Percentiles rank a stretch among this genome's conserved stretches.
These are phyloP conservation scores for Lutjanus erythropterus DNA, from an alignment of 2,113 vertebrate species.

Conservation along the genomic window DNA sequence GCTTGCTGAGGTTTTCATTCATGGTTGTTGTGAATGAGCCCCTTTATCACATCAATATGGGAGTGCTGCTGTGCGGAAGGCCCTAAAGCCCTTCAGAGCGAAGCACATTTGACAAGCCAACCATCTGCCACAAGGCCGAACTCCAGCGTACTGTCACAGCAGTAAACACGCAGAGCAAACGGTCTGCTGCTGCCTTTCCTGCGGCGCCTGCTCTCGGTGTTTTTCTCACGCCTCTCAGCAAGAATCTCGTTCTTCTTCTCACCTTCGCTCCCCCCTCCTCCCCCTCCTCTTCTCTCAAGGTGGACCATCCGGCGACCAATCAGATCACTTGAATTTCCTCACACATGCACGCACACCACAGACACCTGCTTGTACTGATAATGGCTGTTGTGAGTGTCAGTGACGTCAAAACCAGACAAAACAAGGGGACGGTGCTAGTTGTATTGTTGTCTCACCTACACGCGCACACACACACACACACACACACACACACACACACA, in stretches of 20 bases:
- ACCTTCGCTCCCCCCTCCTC: slow-evolving; percentile 11
- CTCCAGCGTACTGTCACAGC: slow-evolving; percentile 4
- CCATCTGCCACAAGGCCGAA: slow-evolving; percentile 33
- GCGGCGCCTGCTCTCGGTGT: neutral
- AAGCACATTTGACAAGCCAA: slow-evolving; percentile 17
- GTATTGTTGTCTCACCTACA: slow-evolving; percentile 17
- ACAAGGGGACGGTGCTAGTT: slow-evolving; percentile 21
- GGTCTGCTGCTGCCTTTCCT: neutral
- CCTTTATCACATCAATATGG: slow-evolving; percentile 22
- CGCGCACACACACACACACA: neutral
- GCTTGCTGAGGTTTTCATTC: slow-evolving; percentile 7
- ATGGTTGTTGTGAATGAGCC: slow-evolving; percentile 40
- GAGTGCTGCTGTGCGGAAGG: slow-evolving; percentile 26
- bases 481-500: neutral
- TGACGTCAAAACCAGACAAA: slow-evolving; percentile 61
- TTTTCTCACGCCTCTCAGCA: slow-evolving; percentile 13
- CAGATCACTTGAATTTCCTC: slow-evolving; percentile 17
- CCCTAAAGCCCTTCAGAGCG: slow-evolving; percentile 9
- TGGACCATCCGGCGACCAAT: slow-evolving; percentile 31
- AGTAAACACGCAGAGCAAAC: neutral
- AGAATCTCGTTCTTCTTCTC: slow-evolving; percentile 3
- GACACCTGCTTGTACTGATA: slow-evolving; percentile 48
- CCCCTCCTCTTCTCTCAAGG: neutral
- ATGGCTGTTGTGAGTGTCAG: slow-evolving; percentile 26
- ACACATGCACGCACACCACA: neutral